Percentiles rank a stretch among this genome's conserved stretches.
Evolutionary conservation across 2,797 vertebrate species (phyloP).

Genomic region (Decapterus maruadsi): DNA sequence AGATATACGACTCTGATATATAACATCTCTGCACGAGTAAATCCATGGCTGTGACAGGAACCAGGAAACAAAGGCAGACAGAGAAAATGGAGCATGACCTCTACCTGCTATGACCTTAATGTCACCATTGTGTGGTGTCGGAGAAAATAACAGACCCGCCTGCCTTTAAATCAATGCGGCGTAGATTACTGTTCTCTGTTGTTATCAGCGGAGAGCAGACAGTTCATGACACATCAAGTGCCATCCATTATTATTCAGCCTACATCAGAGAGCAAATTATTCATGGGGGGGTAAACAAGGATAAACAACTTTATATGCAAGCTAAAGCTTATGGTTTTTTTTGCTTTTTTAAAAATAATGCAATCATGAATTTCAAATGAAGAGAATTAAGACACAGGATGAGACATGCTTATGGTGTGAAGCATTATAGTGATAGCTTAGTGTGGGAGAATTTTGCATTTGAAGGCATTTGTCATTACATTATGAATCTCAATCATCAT

Average conservation of each 20-base stretch:
- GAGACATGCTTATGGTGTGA: slow-evolving; percentile 3
- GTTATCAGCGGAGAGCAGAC: slow-evolving; percentile 44
- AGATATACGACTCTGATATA: slow-evolving; percentile 67
- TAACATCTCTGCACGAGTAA: slow-evolving; percentile 53
- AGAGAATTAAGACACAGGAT: not conserved
- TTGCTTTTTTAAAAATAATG: not conserved
- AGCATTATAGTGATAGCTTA: not conserved
- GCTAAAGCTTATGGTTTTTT: not conserved
- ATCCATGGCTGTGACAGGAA: slow-evolving; percentile 38
- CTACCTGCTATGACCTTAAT: slow-evolving; percentile 49
- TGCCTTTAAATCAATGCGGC: slow-evolving; percentile 46
- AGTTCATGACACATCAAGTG: slow-evolving; percentile 46
- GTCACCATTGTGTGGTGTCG: slow-evolving; percentile 32
- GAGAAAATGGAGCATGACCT: slow-evolving; percentile 56
- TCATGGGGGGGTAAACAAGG: slow-evolving; percentile 17
- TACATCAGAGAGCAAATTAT: slow-evolving; percentile 35
- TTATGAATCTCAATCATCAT: slow-evolving; percentile 21
- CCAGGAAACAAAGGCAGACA: slow-evolving; percentile 40
- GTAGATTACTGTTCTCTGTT: slow-evolving; percentile 30
- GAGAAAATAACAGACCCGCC: slow-evolving; percentile 43
- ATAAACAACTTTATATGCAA: slow-evolving; percentile 21
- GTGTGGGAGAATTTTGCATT: slow-evolving; percentile 10
- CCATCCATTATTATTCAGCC: slow-evolving; percentile 32
- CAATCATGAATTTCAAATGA: slow-evolving; percentile 8
- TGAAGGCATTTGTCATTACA: slow-evolving; percentile 9